Evolutionary conservation across 2,888 invertebrate species (phyloP), one percentile per base, ranked within the genome.

Genomic region (Pollenia griseotomentosa): DNA sequence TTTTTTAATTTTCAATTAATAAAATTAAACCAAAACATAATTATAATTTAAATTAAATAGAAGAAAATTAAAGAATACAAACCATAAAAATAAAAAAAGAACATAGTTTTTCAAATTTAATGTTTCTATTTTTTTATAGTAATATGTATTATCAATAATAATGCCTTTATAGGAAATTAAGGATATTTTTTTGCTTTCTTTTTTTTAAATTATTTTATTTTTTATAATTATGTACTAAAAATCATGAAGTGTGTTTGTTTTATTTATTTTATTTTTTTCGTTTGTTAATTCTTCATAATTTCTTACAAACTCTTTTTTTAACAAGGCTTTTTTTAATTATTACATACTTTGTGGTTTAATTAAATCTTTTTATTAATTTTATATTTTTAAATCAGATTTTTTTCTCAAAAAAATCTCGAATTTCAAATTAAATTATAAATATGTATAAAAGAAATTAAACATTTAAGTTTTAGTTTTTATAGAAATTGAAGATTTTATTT

Each of bases 1-100:
- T 89, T 88, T 88, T 89, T 91, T 89, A 65, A 90, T 89, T 90
- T 89, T 91, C 88, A 90, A 90, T 78, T 77, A 83, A 91, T 91
- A 91, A 91, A 91, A 90, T 90, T 91, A 91, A 90, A 91, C 89
- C 91, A 90, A 79, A 82, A 63, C 73, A 78, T 77, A 63, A 81
- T 78, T 68, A 73, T 81, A 83, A 81, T 87, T 70, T 63, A 83
- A 87, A 80, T 85, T 83, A 74, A 85, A 79, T 59, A 66, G 78
- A 81, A 63, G 55, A 65, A 59, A 51, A 55, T 66, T 55, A 70
- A 33, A 5, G 6, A 51, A 61, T 42, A 83, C n/a, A 57, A 65
- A 65, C 40, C 48, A 65, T 74, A 80, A 57, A 48, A 83, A 63
- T 12, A 51, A 55, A 44, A 59, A 57, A 73, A 16, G 61, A 57